These are phyloP conservation scores for Platichthys flesus DNA, from an alignment of 2,113 vertebrate species.

Conservation along the genomic window DNA sequence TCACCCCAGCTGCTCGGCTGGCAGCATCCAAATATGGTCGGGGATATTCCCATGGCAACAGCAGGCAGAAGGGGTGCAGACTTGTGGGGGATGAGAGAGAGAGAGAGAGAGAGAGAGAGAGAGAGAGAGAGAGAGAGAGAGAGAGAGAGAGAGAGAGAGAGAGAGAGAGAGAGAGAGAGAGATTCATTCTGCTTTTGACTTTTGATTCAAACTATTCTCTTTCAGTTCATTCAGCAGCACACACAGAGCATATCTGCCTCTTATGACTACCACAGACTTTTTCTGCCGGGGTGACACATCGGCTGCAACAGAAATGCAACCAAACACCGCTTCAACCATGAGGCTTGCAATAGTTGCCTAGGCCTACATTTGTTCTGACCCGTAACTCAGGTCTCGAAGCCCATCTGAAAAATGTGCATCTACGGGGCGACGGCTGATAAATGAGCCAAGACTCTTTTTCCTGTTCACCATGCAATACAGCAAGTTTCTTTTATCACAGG, in stretches of 20 bases:
- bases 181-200: conserved; percentile 60
- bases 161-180: conserved; percentile 41
- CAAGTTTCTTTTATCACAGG: no score
- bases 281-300: conserved; percentile 8
- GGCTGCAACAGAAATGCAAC: background rate
- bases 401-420: no score
- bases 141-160: no score
- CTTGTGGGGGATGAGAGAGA: conserved; percentile 58
- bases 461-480: no score
- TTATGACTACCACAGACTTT: conserved; percentile 4
- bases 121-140: no score
- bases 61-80: conserved; percentile 68
- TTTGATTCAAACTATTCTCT: conserved; percentile 63
- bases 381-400: no score
- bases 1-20: conserved; percentile 69
- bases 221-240: conserved; percentile 45
- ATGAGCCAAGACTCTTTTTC: no score
- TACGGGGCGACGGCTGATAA: no score
- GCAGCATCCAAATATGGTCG: conserved; percentile 73
- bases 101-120: no score
- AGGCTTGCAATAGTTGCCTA: background rate
- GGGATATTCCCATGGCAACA: conserved; percentile 81
- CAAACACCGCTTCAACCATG: no score
- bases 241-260: background rate
- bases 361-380: background rate